phyloP scores from a whole-genome alignment of 35 echinoderm and acorn worm species.

The Acanthaster planci region DNA sequence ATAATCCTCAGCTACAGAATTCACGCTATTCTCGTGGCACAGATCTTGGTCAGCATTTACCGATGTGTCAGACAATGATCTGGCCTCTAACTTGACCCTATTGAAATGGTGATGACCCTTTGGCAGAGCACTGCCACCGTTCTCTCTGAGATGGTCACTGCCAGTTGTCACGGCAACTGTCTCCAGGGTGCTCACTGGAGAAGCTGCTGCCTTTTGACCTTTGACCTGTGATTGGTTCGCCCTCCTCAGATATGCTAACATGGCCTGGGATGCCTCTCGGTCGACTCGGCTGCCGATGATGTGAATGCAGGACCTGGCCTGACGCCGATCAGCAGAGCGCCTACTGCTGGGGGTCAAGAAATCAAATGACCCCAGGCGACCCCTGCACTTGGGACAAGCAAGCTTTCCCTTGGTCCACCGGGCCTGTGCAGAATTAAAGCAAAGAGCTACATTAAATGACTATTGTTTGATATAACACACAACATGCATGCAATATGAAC shows the following conservation, averaged over 20 bases:
- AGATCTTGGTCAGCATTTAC: too few species aligned
- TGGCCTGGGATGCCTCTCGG: conserved; percentile 32
- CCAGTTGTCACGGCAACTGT: background rate
- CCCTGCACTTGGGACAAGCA: conserved; percentile 75
- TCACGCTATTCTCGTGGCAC: too few species aligned
- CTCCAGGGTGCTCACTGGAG: background rate
- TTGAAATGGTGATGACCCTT: background rate
- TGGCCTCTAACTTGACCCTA: background rate
- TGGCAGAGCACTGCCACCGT: background rate
- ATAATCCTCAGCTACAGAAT: too few species aligned
- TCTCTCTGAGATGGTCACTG: background rate
- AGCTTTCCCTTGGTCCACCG: conserved; percentile 87
- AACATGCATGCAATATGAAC: too few species aligned
- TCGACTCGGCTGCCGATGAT: conserved; percentile 74
- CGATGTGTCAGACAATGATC: too few species aligned
- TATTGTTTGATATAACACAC: too few species aligned
- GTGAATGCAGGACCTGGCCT: conserved; percentile 62
- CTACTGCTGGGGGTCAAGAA: conserved; percentile 62
- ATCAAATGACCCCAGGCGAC: conserved; percentile 88
- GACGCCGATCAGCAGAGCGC: background rate
- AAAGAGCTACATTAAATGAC: too few species aligned
- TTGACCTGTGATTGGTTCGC: background rate
- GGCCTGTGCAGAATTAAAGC: too few species aligned
- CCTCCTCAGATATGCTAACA: conserved; percentile 50
- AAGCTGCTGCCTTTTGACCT: conserved; percentile 4